Base-by-base conservation (phyloP, 2,888 invertebrate species). In the Amphipoea oculea region DNA sequence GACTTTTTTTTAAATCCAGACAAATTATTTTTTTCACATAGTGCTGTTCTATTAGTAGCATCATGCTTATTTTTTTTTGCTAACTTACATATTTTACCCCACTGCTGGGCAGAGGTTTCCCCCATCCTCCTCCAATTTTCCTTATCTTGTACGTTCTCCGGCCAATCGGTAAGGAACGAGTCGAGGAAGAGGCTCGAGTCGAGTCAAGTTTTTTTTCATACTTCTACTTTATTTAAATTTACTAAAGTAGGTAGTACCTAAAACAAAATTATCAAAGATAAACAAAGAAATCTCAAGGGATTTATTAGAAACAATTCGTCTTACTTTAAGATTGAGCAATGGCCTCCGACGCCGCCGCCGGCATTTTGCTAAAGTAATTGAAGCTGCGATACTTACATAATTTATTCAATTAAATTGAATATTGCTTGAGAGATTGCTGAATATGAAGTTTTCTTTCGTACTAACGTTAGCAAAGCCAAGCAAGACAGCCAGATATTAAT, bases 301-400 rank as follows among this genome's bases (percentile, higher is more conserved):
- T 85, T 85, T 83, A 88, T 87, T 83, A 75, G 63, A 66, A 83
- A 74, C 67, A 74, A 80, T 81, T 73, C 67, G 65, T 78, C 57
- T 72, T 73, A 66, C 70, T 79, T 72, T 51, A 67, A 81, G 69
- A 79, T 77, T 69, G 73, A 83, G 73, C 57, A 78, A 81, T 77
- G 54, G 74, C 62, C 72, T 51, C 48, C 62, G 60, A 69, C 62
- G 48, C 67, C n/a, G 60, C 69, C 45, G 66, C 42, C 42, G 68
- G 42, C 67, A 67, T 83, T 84, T 77, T n/a, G 57, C 69, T 76
- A 48, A 76, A 65, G 67, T 78, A 80, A 81, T 83, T 78, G 62
- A 78, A 83, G 62, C 67, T 78, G 51, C 66, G 68, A 57, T 81
- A 62, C 54, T 63, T 29, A 62, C n/a, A 62, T 71, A 71, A 76